Conservation (phyloP, 1,140 invertebrate genomes). For the Sitobion miscanthi region DNA sequence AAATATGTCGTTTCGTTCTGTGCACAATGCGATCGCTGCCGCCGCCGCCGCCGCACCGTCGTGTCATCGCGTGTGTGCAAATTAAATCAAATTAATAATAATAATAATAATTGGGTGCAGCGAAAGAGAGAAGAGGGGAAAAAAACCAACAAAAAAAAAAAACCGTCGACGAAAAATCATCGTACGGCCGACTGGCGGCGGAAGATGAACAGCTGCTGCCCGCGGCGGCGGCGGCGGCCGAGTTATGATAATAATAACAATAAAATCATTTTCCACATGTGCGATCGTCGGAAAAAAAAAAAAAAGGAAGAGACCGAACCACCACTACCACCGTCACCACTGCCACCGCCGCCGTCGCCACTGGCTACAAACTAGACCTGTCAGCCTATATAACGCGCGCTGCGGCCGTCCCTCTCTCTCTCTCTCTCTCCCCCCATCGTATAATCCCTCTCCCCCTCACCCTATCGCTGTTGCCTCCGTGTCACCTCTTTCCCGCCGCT, state of each 20-base stretch:
- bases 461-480: not conserved
- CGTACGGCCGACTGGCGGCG: conserved; percentile 31
- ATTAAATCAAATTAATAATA: conserved; percentile 42
- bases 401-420: not conserved
- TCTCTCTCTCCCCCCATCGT: not conserved
- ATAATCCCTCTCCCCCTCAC: not conserved
- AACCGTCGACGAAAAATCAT: conserved; percentile 37
- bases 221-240: conserved; percentile 24
- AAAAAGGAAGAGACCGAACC: not conserved
- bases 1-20: not conserved
- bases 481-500: not conserved
- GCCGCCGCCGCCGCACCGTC: not conserved
- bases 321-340: not conserved
- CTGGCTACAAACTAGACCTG: conserved; percentile 53
- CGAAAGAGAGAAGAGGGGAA: not conserved
- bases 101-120: conserved; percentile 25
- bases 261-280: conserved; percentile 57
- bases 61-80: not conserved
- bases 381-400: not conserved
- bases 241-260: conserved; percentile 48
- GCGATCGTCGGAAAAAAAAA: conserved; percentile 50
- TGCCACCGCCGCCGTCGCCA: not conserved
- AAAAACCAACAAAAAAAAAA: conserved; percentile 1
- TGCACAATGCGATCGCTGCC: not conserved
- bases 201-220: conserved; percentile 44